A percentile compares a stretch with the other conserved stretches of the same genome.
phyloP scores from a whole-genome alignment of 2,797 vertebrate species.

The Enteromius treurensis region DNA sequence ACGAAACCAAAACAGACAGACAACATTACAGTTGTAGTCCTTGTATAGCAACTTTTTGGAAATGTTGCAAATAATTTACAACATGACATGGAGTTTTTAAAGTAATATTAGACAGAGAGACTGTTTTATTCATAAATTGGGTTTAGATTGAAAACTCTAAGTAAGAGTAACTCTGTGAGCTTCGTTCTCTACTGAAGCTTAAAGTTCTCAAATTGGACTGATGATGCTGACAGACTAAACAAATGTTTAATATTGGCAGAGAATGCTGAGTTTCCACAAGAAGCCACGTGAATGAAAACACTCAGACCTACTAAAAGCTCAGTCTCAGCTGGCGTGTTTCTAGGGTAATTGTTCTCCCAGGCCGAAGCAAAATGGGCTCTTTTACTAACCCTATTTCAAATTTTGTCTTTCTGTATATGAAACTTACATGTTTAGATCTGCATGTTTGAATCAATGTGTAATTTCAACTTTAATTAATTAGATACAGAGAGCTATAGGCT shows the following conservation, averaged over 20 bases:
- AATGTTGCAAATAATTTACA: neutral
- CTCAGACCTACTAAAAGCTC: neutral
- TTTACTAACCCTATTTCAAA: neutral
- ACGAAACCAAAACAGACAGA: no score
- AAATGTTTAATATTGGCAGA: slow-evolving; percentile 28
- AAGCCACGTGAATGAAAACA: slow-evolving; percentile 24
- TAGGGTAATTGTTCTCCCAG: slow-evolving; percentile 10
- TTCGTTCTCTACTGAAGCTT: neutral
- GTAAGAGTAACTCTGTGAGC: neutral
- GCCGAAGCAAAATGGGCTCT: neutral
- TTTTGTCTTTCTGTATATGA: neutral
- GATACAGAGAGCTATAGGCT: slow-evolving; percentile 29
- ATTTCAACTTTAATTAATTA: slow-evolving; percentile 42
- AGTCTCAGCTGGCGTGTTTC: slow-evolving; percentile 1
- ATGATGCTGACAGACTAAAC: slow-evolving; percentile 27
- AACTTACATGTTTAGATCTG: slow-evolving; percentile 25
- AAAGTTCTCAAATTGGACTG: slow-evolving; percentile 4
- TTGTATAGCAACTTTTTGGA: neutral
- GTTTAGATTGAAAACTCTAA: neutral
- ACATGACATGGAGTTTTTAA: neutral
- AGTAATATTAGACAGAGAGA: neutral
- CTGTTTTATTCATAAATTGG: neutral
- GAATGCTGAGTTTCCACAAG: neutral
- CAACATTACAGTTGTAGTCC: neutral
- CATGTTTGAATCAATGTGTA: slow-evolving; percentile 35